Evolutionary conservation across 2,797 vertebrate species (phyloP).

Genomic region (Huso huso): DNA sequence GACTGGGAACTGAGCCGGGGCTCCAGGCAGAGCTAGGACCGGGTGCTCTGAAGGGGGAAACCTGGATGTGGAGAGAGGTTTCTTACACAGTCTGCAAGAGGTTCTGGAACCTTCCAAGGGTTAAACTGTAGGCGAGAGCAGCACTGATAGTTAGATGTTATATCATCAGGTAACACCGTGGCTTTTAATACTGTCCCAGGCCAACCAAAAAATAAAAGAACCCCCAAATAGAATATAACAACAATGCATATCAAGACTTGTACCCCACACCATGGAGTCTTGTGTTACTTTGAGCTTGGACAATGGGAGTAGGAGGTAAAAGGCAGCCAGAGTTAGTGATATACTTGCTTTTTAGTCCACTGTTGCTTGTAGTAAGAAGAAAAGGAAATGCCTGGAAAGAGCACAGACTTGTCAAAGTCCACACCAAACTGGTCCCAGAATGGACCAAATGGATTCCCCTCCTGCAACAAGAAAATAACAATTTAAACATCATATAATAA

Average conservation of each 20-base stretch:
- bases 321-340: neutral
- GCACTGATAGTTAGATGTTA: too few relatives aligned
- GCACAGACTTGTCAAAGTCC: constrained; percentile 77
- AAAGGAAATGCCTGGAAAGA: constrained; percentile 83
- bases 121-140: too few relatives aligned
- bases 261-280: too few relatives aligned
- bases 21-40: constrained; percentile 82
- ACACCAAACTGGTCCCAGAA: constrained; percentile 91
- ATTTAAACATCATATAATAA: neutral
- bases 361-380: constrained; percentile 72
- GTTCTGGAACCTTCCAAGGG: too few relatives aligned
- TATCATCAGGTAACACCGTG: too few relatives aligned
- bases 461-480: constrained; percentile 52
- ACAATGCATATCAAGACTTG: too few relatives aligned
- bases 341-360: constrained; percentile 79
- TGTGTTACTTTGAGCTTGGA: too few relatives aligned
- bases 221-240: too few relatives aligned
- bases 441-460: constrained; percentile 91
- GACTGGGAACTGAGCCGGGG: constrained; percentile 90
- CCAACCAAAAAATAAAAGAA: too few relatives aligned
- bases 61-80: constrained; percentile 42
- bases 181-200: too few relatives aligned
- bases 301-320: too few relatives aligned
- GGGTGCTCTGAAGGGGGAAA: constrained; percentile 80
- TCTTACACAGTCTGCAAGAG: too few relatives aligned